Evolutionary conservation across 2,888 invertebrate genomes (phyloP).

Genomic region (Tyria jacobaeae): DNA sequence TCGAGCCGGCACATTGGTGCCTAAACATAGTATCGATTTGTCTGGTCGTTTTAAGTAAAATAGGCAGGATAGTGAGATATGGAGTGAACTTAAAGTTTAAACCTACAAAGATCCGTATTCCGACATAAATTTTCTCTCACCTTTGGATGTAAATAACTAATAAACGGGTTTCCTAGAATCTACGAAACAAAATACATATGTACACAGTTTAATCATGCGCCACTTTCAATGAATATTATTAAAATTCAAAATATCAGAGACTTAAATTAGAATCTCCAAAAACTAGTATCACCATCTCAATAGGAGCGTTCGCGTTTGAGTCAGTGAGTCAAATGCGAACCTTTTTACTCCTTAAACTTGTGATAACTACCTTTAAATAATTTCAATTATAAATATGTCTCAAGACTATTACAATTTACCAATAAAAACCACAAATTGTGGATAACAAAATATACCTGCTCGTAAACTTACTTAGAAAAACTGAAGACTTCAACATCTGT

Average conservation of each 20-base stretch:
- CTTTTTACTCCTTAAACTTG: too few species aligned
- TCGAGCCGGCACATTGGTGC: too few species aligned
- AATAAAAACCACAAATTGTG: slow-evolving; percentile 6
- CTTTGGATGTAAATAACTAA: slow-evolving; percentile 3
- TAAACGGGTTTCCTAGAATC: neutral
- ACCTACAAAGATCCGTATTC: neutral
- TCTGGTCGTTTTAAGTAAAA: neutral
- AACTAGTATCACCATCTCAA: too few species aligned
- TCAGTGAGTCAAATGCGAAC: too few species aligned
- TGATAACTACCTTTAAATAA: neutral
- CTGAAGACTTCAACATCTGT: slow-evolving; percentile 41
- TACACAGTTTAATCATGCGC: neutral
- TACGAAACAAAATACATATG: neutral
- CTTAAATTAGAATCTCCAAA: neutral
- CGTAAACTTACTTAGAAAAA: slow-evolving; percentile 21
- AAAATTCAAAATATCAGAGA: neutral
- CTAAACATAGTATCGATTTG: neutral
- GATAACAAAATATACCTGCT: slow-evolving; percentile 15
- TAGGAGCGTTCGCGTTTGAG: too few species aligned
- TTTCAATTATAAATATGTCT: too few species aligned
- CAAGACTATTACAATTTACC: neutral
- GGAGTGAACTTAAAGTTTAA: neutral
- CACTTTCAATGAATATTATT: neutral
- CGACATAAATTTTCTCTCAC: neutral
- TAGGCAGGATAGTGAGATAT: neutral